Percentiles rank a stretch among this genome's conserved stretches.
phyloP scores from a whole-genome alignment of 2,797 vertebrate genomes.

The Squalus acanthias region DNA sequence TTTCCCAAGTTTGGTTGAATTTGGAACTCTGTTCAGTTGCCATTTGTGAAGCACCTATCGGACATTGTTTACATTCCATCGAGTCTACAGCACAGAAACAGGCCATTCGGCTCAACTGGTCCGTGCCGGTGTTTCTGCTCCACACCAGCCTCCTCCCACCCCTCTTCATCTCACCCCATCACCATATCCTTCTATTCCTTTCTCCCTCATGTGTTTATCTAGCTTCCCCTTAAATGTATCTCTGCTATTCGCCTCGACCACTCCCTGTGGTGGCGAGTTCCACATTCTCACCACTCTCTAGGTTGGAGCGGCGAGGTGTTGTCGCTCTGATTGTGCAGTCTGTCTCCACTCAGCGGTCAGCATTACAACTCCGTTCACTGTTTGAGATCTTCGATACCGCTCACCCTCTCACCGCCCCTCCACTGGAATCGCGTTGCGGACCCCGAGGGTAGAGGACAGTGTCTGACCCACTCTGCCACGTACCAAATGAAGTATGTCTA shows the following conservation, averaged over 20 bases:
- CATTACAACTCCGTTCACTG: neutral
- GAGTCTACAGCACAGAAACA: neutral
- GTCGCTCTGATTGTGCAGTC: neutral
- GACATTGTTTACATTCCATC: neutral
- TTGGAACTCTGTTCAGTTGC: neutral
- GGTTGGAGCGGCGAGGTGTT: neutral
- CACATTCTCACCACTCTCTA: neutral
- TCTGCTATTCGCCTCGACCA: neutral
- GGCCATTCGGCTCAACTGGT: neutral
- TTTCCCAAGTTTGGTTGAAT: neutral
- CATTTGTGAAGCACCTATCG: neutral
- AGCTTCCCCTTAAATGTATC: neutral
- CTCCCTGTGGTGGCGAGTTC: neutral
- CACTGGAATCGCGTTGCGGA: neutral
- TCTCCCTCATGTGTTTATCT: neutral
- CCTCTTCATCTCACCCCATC: neutral
- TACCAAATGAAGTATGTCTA: neutral
- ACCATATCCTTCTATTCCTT: neutral
- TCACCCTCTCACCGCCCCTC: neutral
- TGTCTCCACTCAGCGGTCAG: neutral
- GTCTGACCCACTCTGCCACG: neutral
- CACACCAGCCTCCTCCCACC: neutral
- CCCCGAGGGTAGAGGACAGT: neutral
- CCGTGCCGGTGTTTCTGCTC: neutral
- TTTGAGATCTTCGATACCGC: neutral